phyloP scores from a whole-genome alignment of 2,888 invertebrate species.

The Muschampia plurimacula region DNA sequence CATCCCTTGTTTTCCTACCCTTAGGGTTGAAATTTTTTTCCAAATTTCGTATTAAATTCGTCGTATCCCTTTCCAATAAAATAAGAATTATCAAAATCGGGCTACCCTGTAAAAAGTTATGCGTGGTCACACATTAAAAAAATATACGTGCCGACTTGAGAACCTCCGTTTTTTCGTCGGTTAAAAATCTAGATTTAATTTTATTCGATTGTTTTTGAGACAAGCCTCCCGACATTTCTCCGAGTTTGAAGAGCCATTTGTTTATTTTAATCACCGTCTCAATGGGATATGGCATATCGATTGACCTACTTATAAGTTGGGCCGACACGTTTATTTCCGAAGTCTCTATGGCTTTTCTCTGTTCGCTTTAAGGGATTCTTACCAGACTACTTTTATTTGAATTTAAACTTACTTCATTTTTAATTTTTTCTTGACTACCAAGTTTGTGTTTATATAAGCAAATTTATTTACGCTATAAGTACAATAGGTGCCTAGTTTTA shows the following conservation, averaged over 20 bases:
- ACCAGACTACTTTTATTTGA: conserved; percentile 17
- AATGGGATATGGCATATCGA: conserved; percentile 62
- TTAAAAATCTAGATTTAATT: not conserved
- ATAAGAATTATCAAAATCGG: too few species aligned
- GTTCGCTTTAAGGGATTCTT: conserved; percentile 6
- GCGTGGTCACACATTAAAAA: too few species aligned
- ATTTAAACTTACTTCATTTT: conserved; percentile 15
- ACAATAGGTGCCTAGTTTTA: too few species aligned
- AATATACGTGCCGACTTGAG: too few species aligned
- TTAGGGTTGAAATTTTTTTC: too few species aligned
- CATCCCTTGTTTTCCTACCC: too few species aligned
- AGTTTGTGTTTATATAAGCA: not conserved
- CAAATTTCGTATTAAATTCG: too few species aligned
- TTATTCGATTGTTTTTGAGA: not conserved
- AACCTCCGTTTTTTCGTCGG: too few species aligned
- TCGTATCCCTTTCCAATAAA: too few species aligned
- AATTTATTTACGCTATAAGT: too few species aligned
- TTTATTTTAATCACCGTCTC: conserved; percentile 52
- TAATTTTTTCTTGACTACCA: not conserved
- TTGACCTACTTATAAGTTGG: conserved; percentile 65
- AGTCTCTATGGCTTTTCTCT: conserved; percentile 24
- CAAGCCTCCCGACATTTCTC: not conserved
- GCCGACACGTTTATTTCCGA: conserved; percentile 41
- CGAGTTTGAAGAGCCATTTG: not conserved
- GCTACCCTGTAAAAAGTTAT: too few species aligned